Conservation (phyloP, 2,113 vertebrate species). For the Lepus americanus region DNA sequence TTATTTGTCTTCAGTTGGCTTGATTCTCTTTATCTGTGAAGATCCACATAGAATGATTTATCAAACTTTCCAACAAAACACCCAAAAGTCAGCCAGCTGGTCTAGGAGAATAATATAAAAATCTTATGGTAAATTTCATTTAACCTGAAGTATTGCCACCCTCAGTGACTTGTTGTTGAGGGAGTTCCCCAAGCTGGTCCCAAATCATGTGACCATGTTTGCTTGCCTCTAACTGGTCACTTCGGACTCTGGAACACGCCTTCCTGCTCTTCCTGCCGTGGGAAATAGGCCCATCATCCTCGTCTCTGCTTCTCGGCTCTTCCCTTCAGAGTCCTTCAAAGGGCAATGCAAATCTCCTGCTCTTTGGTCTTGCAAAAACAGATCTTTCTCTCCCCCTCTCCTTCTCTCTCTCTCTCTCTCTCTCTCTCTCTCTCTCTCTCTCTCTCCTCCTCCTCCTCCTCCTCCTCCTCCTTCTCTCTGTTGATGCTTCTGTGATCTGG, state of each 20-base stretch:
- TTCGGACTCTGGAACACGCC: background rate
- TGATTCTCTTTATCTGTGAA: conserved; percentile 74
- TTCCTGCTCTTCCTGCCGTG: background rate
- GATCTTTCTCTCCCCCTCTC: background rate
- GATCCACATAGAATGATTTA: conserved; percentile 65
- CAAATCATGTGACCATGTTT: background rate
- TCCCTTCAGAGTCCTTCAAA: conserved; percentile 38
- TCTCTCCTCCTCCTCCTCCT: too few relatives aligned
- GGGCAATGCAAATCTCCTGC: background rate
- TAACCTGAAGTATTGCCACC: conserved; percentile 49
- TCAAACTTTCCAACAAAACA: conserved; percentile 56
- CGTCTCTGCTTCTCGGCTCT: background rate
- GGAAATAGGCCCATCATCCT: background rate
- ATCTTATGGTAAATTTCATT: conserved; percentile 54
- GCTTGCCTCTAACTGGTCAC: background rate
- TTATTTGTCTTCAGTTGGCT: conserved; percentile 57
- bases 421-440: too few relatives aligned
- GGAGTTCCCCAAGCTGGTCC: background rate
- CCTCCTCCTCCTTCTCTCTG: background rate
- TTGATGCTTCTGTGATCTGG: too few relatives aligned
- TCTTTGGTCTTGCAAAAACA: background rate
- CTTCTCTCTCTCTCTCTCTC: background rate
- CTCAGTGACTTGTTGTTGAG: background rate
- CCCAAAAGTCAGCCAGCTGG: conserved; percentile 41
- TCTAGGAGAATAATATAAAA: conserved; percentile 48